Evolutionary conservation across 2,888 invertebrate genomes (phyloP), one percentile per base, ranked within the genome.

Genomic region (Chymomyza fuscimana): DNA sequence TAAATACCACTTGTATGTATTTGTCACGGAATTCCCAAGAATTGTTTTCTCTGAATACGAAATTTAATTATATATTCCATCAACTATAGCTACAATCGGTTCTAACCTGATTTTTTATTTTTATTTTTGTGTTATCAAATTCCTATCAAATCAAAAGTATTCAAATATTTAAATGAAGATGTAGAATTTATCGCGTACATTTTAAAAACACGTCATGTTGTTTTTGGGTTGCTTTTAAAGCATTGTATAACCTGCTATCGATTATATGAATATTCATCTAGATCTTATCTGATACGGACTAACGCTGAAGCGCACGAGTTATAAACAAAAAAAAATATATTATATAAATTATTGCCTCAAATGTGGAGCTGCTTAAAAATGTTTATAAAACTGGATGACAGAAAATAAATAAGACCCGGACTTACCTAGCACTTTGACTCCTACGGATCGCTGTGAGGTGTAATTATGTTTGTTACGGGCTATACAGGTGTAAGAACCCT

Each of bases 401-500:
- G 0, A 46, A 12, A 0, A 12, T 46, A 12, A 46, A 46, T 12
- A 4, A 12, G 40, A 6, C 5, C 9, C 63, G 56, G 56, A 90
- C 92, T 93, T 89, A 95, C 95, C 95, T 82, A 95, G 92, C 87
- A 95, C 95, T 92, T 95, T 95, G 22, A 95, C 94, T 86, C 95
- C 95, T 4, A 95, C 95, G 63, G 95, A 94, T 69, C 95, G 92
- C 76, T 96, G 94, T 10, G 96, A 96, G 0, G 95, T 95, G 81
- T 96, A 95, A 69, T 96, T 94, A 89, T 96, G 96, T 74, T 96
- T 93, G 91, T 97, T 97, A 70, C 95, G 94, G 0, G 97, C 97
- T 66, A 95, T 96, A 90, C 98, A 98, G 10, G 96, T 96, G 92
- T 98, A 98, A 4, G 95, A 95, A n/a, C 97, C 97, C 51, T 96